These are phyloP conservation scores for Conus canariensis DNA, from an alignment of 2,888 invertebrate species.

Conservation along the genomic window DNA sequence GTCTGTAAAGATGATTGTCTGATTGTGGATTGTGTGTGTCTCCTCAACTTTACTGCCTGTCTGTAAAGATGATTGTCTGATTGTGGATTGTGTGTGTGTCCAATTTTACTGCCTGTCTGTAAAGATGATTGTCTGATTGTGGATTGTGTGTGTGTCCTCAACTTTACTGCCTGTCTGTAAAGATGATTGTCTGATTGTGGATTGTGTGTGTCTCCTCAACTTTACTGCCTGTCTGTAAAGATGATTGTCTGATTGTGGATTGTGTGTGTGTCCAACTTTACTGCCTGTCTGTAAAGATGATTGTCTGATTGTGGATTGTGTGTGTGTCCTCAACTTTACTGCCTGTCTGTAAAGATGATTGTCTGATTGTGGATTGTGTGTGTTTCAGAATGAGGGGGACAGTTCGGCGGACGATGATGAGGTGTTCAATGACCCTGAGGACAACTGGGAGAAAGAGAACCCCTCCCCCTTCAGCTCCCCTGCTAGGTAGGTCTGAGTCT, in stretches of 20 bases:
- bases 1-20: too few species aligned
- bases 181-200: too few species aligned
- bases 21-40: not conserved
- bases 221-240: too few species aligned
- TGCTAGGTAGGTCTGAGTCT: slow-evolving; percentile 25
- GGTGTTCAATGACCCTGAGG: slow-evolving; percentile 72
- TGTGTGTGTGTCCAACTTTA: too few species aligned
- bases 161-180: too few species aligned
- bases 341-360: too few species aligned
- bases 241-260: not conserved
- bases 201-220: not conserved
- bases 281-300: too few species aligned
- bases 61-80: too few species aligned
- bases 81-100: not conserved
- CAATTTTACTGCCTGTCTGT: too few species aligned
- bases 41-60: too few species aligned
- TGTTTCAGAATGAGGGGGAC: slow-evolving; percentile 65
- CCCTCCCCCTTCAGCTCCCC: slow-evolving; percentile 41
- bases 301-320: not conserved
- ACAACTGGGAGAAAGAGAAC: slow-evolving; percentile 70
- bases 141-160: not conserved
- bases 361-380: not conserved
- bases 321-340: too few species aligned
- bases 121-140: too few species aligned
- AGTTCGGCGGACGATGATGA: slow-evolving; percentile 67